Base-by-base conservation (phyloP, 1,140 invertebrate species). In the Drosophila nasuta region DNA sequence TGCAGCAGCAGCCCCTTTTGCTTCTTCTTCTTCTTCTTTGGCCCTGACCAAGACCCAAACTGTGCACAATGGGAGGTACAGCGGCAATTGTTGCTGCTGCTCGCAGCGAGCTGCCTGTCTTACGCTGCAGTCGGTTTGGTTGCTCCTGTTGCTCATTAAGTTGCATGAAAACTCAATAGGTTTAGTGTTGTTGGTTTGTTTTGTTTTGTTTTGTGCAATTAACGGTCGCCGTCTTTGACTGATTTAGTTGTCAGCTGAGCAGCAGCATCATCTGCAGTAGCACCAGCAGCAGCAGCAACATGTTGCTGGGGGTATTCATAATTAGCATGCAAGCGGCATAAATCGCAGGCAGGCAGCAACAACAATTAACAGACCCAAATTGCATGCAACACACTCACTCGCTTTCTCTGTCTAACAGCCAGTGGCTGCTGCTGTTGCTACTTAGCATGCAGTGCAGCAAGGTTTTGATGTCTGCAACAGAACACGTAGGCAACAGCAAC, bases 341-440 rank as follows among this genome's bases (percentile, higher is more conserved):
- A 89, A 89, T 89, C 81, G 81, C 85, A 79, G 75, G 35, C 51
- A 33, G 30, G 30, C 72, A 81, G 66, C 77, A 85, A 89, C 77
- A 89, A 88, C 85, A 88, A 88, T 88, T 88, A 88, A 89, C 85
- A 89, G 75, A 85, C 85, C 85, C 81, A 89, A 89, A 89, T 88
- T 89, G 85, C 85, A 88, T 85, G 85, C 85, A 85, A 79, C 85
- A 82, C 65, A 79, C 38, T 43, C 43, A 43, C 48, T 60, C 57
- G 72, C 82, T 85, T 81, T 74, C 77, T 78, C 52, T 73, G 33
- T 51, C 43, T 41, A 38, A 1, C 35, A 10, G 35, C 41, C 13
- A 20, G 11, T 48, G 17, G 52, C 33, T 46, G 64, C 83, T 88
- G 11, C 6, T 20, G 52, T 13, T 46, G 64, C 83, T 88, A 85